Evolutionary conservation across 1,140 invertebrate genomes (phyloP), one percentile per base, ranked within the genome.

Genomic region (Marisa cornuarietis): DNA sequence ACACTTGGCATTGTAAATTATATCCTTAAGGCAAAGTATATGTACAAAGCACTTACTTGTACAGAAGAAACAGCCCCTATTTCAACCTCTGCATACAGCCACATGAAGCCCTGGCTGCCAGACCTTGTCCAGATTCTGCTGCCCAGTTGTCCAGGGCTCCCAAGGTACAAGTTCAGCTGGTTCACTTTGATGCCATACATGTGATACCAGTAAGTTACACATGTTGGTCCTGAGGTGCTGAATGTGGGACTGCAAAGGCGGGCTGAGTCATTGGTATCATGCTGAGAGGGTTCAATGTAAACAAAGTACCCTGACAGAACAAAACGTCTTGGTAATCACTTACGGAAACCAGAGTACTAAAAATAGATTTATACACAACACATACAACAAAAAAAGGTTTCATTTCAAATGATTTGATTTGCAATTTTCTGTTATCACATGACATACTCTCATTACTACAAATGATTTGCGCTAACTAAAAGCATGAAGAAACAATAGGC

Each of bases 161-260:
- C 62, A 9, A 84, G 20, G 84, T 89, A 84, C 87, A 92, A 86
- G 87, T 90, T 83, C 72, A 89, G 83, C 3, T 76, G 82, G 68
- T 85, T 84, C 52, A 88, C 83, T 61, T 79, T 77, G 16, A n/a
- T 61, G 31, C 88, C 88, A 65, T 85, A 85, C 87, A 89, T 89
- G 83, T 87, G 84, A 78, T 86, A 88, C 87, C 86, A 88, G 84
- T 88, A 88, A 13, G 81, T 77, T 26, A 88, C 65, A 76, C 88
- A 88, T 20, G 78, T 76, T 6, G 76, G 52, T 61, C 81, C 78
- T 16, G n/a, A 22, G 3, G 71, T 62, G 22, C 78, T 74, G 68
- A 79, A 82, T 62, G 78, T 72, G 18, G 82, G 76, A 14, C 83
- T 86, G 0, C 73, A 73, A 11, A 85, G 68, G 65, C 79, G 79